Evolutionary conservation across 2,888 invertebrate genomes (phyloP), one percentile per base, ranked within the genome.

Genomic region (Eumerus sabulonum): DNA sequence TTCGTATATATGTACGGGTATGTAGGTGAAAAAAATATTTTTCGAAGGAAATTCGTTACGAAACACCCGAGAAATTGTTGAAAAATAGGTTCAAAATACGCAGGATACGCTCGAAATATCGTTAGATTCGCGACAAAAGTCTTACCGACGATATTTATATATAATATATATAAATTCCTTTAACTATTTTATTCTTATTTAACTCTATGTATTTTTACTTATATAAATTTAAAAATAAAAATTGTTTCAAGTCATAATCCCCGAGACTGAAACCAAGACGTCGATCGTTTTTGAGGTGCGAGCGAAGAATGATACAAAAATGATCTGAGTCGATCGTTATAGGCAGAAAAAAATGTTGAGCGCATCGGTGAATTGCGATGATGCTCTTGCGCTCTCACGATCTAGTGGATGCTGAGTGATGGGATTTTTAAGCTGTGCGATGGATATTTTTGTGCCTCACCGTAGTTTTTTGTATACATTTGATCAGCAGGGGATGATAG

Each of bases 211-310:
- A 73, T 59, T 73, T 27, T 79, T 79, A 79, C 79, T 79, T 82
- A 82, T 76, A 85, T 85, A 84, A 84, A 85, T 87, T 87, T 86
- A 86, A 86, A 84, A 82, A 27, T 27, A 82, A 81, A 82, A 83
- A 87, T 40, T 40, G 86, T 87, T 88, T 88, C 86, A 88, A 89
- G 88, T 89, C 88, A 88, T 88, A 87, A 88, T 89, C 89, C 89
- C 89, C 89, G 89, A 89, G 88, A 89, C 89, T 89, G 88, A 89
- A 88, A 89, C 88, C 94, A 94, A 95, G 95, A 95, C 95, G 95
- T 95, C 95, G 95, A 94, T 95, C 95, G 95, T 94, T 94, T 94
- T 94, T 94, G 93, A 94, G 94, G 94, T 93, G 94, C 93, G 93
- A 94, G 94, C 94, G 94, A 94, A 93, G 93, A 94, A 93, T 94